Evolutionary conservation across 2,113 vertebrate species (phyloP).

Genomic region (Podarcis muralis): DNA sequence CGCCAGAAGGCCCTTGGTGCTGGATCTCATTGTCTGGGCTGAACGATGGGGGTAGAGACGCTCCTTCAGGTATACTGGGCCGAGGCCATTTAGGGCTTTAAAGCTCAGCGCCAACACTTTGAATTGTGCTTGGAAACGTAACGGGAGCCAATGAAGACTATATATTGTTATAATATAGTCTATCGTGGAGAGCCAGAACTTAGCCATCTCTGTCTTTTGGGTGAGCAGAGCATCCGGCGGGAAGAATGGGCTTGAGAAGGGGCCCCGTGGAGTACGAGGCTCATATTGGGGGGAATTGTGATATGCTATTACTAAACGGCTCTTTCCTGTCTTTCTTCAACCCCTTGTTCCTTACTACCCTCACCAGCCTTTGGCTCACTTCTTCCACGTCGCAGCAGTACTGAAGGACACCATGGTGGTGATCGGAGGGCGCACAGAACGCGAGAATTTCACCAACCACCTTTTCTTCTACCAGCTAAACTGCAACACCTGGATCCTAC

Average conservation of each 20-base stretch:
- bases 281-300: not conserved
- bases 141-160: no score
- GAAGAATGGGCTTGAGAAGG: not conserved
- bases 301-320: not conserved
- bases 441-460: conserved; percentile 86
- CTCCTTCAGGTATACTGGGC: no score
- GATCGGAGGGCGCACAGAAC: conserved; percentile 84
- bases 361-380: conserved; percentile 83
- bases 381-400: conserved; percentile 87
- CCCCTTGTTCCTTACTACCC: rapidly evolving
- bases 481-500: conserved; percentile 90
- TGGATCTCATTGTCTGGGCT: no score
- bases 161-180: no score
- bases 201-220: not conserved
- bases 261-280: not conserved
- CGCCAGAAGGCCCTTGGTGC: no score
- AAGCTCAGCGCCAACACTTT: no score
- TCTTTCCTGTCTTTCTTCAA: not conserved
- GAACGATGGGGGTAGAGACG: no score
- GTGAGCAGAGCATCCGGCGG: not conserved
- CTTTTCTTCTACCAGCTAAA: conserved; percentile 90
- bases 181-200: no score
- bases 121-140: no score
- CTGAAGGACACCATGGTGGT: conserved; percentile 92
- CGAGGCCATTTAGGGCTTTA: no score